Evolutionary conservation across 2,888 invertebrate species (phyloP).

Genomic region (Copidosoma aretas): DNA sequence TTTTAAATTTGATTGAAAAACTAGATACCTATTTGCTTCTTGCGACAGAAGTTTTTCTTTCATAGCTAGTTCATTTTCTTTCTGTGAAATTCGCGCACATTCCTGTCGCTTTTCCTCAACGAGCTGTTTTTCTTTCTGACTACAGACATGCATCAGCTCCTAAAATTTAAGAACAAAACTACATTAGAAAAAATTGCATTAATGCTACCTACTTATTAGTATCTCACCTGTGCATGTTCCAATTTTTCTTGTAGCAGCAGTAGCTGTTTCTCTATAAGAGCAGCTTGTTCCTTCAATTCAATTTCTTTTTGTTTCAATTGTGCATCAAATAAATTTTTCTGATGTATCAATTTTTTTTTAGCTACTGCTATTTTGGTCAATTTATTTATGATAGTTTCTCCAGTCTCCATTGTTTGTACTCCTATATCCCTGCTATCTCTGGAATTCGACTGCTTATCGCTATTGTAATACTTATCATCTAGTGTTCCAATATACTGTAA

Average conservation of each 20-base stretch:
- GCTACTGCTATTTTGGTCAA: slow-evolving; percentile 42
- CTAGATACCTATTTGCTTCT: slow-evolving; percentile 53
- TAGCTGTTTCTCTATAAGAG: slow-evolving; percentile 52
- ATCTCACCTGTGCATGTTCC: slow-evolving; percentile 52
- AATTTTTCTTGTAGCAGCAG: slow-evolving; percentile 51
- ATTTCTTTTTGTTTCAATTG: slow-evolving; percentile 52
- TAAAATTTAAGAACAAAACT: slow-evolving; percentile 33
- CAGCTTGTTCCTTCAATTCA: slow-evolving; percentile 51
- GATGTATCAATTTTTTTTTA: slow-evolving; percentile 51
- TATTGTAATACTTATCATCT: slow-evolving; percentile 23
- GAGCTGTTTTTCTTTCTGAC: slow-evolving; percentile 51
- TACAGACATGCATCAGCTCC: slow-evolving; percentile 50
- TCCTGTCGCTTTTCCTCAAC: slow-evolving; percentile 48
- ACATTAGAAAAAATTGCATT: neutral
- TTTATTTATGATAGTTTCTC: slow-evolving; percentile 30
- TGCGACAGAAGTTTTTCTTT: slow-evolving; percentile 54
- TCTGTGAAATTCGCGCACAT: slow-evolving; percentile 49
- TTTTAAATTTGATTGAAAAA: slow-evolving; percentile 11
- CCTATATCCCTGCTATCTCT: slow-evolving; percentile 29
- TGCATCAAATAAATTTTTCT: slow-evolving; percentile 52
- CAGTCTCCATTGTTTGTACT: slow-evolving; percentile 39
- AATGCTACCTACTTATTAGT: slow-evolving; percentile 3
- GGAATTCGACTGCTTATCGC: slow-evolving; percentile 4
- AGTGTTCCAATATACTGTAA: slow-evolving; percentile 48
- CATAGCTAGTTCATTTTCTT: slow-evolving; percentile 52